Percentiles rank a stretch among this genome's conserved stretches.
phyloP scores from a whole-genome alignment of 2,888 invertebrate genomes.

The Drosophila flavopinicola region DNA sequence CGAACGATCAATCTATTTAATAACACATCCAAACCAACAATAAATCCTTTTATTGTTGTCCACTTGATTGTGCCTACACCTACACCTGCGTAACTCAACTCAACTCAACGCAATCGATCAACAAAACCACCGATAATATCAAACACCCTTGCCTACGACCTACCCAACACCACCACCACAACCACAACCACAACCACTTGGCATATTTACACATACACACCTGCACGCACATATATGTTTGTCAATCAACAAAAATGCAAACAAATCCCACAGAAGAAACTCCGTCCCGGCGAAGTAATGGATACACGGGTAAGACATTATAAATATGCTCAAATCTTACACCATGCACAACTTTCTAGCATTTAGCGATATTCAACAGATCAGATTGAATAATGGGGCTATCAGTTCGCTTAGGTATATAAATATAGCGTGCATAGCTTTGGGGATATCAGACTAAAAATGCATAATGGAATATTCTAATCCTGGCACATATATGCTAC shows the following conservation, averaged over 20 bases:
- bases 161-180: slow-evolving; percentile 11
- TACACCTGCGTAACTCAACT: slow-evolving; percentile 22
- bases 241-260: slow-evolving; percentile 37
- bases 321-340: slow-evolving; percentile 30
- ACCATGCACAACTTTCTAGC: not conserved
- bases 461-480: too few relatives aligned
- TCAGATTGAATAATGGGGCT: too few relatives aligned
- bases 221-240: slow-evolving; percentile 26
- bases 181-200: slow-evolving; percentile 36
- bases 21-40: slow-evolving; percentile 37
- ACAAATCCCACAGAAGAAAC: slow-evolving; percentile 85
- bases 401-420: too few relatives aligned
- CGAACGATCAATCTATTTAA: slow-evolving; percentile 32
- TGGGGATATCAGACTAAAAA: too few relatives aligned
- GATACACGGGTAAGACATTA: slow-evolving; percentile 93
- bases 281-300: slow-evolving; percentile 96
- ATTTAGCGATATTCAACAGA: too few relatives aligned
- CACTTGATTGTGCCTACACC: slow-evolving; percentile 24
- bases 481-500: too few relatives aligned
- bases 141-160: slow-evolving; percentile 42
- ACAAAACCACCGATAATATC: slow-evolving; percentile 35
- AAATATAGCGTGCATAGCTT: too few relatives aligned
- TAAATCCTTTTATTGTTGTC: slow-evolving; percentile 16
- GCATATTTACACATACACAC: slow-evolving; percentile 18
- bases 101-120: slow-evolving; percentile 31